These are phyloP conservation scores for Acanthurus leucopareius DNA, from an alignment of 2,797 vertebrate species.

Conservation along the genomic window DNA sequence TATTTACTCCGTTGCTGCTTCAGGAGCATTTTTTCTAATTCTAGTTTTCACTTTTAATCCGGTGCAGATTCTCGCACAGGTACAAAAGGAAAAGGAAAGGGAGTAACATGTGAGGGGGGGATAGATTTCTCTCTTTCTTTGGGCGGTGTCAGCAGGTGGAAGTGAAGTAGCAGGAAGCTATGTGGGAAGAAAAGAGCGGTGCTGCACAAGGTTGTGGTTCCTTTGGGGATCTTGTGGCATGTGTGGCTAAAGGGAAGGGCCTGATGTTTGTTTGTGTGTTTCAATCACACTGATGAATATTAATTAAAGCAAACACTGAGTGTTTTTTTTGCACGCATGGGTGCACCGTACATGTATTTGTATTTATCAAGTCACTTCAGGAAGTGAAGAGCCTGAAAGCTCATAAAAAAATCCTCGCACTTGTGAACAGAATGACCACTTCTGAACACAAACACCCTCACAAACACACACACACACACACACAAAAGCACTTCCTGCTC, in stretches of 20 bases:
- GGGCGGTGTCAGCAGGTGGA: constrained; percentile 53
- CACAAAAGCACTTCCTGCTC: not conserved
- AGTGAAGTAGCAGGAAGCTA: constrained; percentile 42
- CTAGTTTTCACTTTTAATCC: constrained; percentile 46
- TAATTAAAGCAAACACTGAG: constrained; percentile 18
- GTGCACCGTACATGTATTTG: constrained; percentile 14
- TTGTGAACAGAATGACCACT: constrained; percentile 34
- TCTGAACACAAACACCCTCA: not conserved
- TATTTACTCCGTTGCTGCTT: constrained; percentile 61
- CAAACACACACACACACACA: not conserved
- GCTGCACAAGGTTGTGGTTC: constrained; percentile 28
- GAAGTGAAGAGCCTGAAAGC: constrained; percentile 41
- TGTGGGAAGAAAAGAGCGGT: constrained; percentile 37
- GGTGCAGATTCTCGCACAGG: constrained; percentile 12
- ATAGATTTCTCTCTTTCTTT: constrained; percentile 34
- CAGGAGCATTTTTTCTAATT: constrained; percentile 47
- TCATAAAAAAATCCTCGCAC: constrained; percentile 50
- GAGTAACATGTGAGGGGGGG: constrained; percentile 40
- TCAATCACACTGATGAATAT: constrained; percentile 30
- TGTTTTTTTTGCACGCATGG: not conserved
- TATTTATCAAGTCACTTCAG: constrained; percentile 44
- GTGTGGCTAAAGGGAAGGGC: constrained; percentile 35
- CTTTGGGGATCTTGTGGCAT: constrained; percentile 38
- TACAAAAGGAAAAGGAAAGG: constrained; percentile 26
- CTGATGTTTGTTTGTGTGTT: constrained; percentile 36